A percentile compares a stretch with the other conserved stretches of the same genome.
phyloP scores from a whole-genome alignment of 2,113 vertebrate genomes.

The Elachura formosa region DNA sequence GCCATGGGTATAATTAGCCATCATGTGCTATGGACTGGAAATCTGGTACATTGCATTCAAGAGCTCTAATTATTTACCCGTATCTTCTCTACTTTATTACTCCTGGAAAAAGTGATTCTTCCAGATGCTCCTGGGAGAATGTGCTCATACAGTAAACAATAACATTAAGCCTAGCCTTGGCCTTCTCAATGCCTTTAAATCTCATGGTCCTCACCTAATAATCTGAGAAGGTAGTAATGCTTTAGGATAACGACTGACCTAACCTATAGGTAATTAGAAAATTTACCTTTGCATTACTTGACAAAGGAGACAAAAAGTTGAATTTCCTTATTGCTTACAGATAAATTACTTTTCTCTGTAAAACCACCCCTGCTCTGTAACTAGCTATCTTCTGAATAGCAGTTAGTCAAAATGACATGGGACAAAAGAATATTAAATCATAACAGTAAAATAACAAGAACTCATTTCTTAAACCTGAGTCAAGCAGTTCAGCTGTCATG shows the following conservation, averaged over 20 bases:
- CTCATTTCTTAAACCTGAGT: background rate
- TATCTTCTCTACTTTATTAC: background rate
- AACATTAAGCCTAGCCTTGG: background rate
- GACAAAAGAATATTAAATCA: background rate
- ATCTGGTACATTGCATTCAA: slow-evolving; percentile 1
- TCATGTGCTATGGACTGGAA: slow-evolving; percentile 15
- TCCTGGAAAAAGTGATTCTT: background rate
- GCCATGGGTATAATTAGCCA: slow-evolving; percentile 15
- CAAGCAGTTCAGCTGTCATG: background rate
- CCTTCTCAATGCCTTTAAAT: background rate
- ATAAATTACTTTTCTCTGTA: background rate
- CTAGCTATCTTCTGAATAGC: background rate
- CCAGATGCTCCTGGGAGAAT: background rate
- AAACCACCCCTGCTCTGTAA: background rate
- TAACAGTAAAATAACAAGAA: background rate
- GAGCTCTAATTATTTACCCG: slow-evolving; percentile 18
- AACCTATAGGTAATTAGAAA: background rate
- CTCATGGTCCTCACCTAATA: background rate
- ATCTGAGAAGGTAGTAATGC: background rate
- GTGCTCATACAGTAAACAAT: background rate
- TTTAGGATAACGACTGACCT: background rate
- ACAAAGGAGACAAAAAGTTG: background rate
- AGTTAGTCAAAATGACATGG: background rate
- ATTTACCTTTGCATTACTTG: background rate
- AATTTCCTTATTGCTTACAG: background rate